phyloP scores from a whole-genome alignment of 2,888 invertebrate genomes.

The Diabrotica balteata region DNA sequence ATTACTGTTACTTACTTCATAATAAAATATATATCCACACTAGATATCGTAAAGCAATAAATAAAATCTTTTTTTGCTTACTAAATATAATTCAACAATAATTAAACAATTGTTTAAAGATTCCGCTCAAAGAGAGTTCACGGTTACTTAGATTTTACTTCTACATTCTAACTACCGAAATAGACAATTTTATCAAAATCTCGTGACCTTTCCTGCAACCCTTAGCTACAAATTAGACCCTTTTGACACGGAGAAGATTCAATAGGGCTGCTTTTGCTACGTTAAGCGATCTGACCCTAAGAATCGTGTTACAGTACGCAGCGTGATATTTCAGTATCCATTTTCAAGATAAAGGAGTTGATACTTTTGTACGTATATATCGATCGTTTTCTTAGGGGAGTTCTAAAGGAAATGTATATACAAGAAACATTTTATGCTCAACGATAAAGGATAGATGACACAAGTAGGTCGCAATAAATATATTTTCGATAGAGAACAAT shows the following conservation, averaged over 20 bases:
- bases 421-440: not conserved
- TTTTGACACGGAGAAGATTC: slow-evolving; percentile 9
- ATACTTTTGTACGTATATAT: slow-evolving; percentile 1
- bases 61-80: too few species aligned
- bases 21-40: too few species aligned
- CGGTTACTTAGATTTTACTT: too few species aligned
- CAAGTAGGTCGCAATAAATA: too few species aligned
- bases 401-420: not conserved
- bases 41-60: too few species aligned
- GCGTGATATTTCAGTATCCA: slow-evolving; percentile 13
- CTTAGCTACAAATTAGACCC: slow-evolving; percentile 14
- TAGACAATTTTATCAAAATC: slow-evolving; percentile 7
- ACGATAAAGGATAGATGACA: too few species aligned
- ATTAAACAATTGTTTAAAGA: too few species aligned
- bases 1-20: too few species aligned
- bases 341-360: slow-evolving; percentile 10
- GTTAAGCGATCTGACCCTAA: slow-evolving; percentile 15
- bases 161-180: not conserved
- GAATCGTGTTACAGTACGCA: slow-evolving; percentile 5
- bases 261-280: slow-evolving; percentile 10
- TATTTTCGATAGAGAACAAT: too few species aligned
- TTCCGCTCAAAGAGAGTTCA: too few species aligned
- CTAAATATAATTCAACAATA: too few species aligned
- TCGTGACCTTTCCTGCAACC: slow-evolving; percentile 12
- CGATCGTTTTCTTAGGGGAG: not conserved